Evolutionary conservation across 2,797 vertebrate genomes (phyloP).

Genomic region (Selene dorsalis): DNA sequence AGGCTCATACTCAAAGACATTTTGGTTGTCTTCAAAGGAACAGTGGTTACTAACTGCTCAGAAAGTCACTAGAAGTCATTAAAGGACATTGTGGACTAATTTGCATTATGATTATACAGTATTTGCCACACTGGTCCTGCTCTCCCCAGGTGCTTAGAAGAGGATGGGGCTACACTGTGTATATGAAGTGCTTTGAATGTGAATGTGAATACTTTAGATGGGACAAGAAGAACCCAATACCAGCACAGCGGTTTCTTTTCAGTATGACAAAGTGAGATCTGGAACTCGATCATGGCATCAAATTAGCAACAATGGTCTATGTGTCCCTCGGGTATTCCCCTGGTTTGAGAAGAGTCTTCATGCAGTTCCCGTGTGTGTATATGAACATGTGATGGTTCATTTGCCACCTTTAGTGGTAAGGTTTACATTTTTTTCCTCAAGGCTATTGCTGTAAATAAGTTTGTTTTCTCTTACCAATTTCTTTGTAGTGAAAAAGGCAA

Average conservation of each 20-base stretch:
- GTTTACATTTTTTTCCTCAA: conserved; percentile 8
- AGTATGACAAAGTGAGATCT: background rate
- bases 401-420: conserved; percentile 25
- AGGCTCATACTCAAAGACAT: background rate
- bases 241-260: conserved; percentile 1
- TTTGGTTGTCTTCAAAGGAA: background rate
- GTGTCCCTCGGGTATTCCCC: conserved; percentile 2
- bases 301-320: conserved; percentile 9
- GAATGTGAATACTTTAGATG: conserved; percentile 14
- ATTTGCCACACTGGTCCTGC: conserved; percentile 22
- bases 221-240: conserved; percentile 10
- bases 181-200: conserved; percentile 28
- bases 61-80: conserved; percentile 36
- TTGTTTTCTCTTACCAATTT: conserved; percentile 45
- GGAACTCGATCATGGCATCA: background rate
- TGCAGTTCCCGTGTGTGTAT: background rate
- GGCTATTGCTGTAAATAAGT: conserved; percentile 48
- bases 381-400: conserved; percentile 19
- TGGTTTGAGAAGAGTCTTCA: background rate
- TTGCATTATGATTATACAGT: conserved; percentile 50
- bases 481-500: conserved; percentile 48
- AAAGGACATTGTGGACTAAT: conserved; percentile 39
- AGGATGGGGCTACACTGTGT: background rate
- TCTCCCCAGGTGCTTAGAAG: conserved; percentile 19
- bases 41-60: conserved; percentile 6